phyloP scores from a whole-genome alignment of 2,888 invertebrate genomes.

The Ernsta delagoae region DNA sequence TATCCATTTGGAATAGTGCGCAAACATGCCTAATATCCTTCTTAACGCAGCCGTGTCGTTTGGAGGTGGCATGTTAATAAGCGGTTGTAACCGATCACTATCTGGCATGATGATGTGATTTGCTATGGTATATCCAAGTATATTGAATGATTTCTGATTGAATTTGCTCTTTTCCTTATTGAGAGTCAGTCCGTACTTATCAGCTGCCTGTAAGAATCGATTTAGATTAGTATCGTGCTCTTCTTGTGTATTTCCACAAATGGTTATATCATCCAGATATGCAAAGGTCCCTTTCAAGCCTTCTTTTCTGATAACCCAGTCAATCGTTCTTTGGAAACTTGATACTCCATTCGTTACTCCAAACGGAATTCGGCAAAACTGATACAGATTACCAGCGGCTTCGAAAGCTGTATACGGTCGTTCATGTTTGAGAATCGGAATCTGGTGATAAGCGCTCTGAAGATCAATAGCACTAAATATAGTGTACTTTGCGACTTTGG shows the following conservation, averaged over 20 bases:
- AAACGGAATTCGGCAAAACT: conserved; percentile 6
- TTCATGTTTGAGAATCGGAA: background rate
- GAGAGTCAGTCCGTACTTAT: background rate
- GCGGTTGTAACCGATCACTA: conserved; percentile 1
- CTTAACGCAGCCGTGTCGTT: background rate
- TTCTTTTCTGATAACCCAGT: conserved; percentile 5
- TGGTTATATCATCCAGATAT: conserved; percentile 12
- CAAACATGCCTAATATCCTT: conserved; percentile 7
- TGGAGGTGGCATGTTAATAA: conserved; percentile 2
- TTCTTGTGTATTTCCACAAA: background rate
- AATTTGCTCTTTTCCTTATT: background rate
- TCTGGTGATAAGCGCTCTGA: conserved; percentile 6
- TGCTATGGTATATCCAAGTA: conserved; percentile 5
- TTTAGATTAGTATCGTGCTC: conserved; percentile 3
- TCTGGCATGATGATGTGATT: conserved; percentile 11
- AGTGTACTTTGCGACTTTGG: conserved; percentile 5
- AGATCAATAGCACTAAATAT: conserved; percentile 4
- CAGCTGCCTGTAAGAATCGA: background rate
- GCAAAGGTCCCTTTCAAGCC: background rate
- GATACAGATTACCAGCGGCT: conserved; percentile 7
- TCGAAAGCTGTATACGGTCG: background rate
- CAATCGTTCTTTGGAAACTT: conserved; percentile 7
- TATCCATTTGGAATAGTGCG: conserved; percentile 7
- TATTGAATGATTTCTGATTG: background rate
- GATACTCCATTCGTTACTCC: conserved; percentile 13